Evolutionary conservation across 2,888 invertebrate genomes (phyloP), one percentile per base, ranked within the genome.

Genomic region (Doris montereyensis): DNA sequence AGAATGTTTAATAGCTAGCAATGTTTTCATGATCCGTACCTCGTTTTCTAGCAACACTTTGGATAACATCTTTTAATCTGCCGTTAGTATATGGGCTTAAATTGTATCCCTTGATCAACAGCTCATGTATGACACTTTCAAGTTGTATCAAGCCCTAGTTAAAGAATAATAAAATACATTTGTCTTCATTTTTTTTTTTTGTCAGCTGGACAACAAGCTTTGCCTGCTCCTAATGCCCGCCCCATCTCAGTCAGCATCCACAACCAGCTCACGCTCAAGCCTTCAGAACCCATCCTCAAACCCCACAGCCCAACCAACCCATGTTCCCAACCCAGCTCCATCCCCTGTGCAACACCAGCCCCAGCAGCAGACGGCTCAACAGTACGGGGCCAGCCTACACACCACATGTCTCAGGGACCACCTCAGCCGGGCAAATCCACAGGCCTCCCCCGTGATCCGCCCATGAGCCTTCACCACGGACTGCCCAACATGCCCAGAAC

Each of bases 271-370:
- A 82, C 57, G 76, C 72, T 17, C 71, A 74, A 4, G 58, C 74
- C 28, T 28, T 78, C 13, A 41, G n/a, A 30, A 68, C 35, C 79
- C 68, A 8, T 17, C 65, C 34, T 41, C 73, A 21, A 58, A 32
- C 13, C 72, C 76, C 65, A 78, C 65, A 10, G 72, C 82, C 26
- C 80, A 80, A 35, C 76, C 80, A 60, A 60, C 76, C 2, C 78
- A 80, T 13, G 62, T 75, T n/a, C 80, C 82, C 17, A 80, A 82
- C 58, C 80, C 82, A 21, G 82, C 80, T 13, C 82, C 80, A n/a
- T 78, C 80, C 1, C 76, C 72, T 1, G 77, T 79, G 21, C 81
- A 81, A 28, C 81, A 80, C n/a, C 81, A 77, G 26, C 80, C 76
- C 52, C 76, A 78, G n/a, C n/a, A n/a, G n/a, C n/a, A 26, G 32